Evolutionary conservation across 1,140 invertebrate species (phyloP), one percentile per base, ranked within the genome.

Genomic region (Parasteatoda tepidariorum): DNA sequence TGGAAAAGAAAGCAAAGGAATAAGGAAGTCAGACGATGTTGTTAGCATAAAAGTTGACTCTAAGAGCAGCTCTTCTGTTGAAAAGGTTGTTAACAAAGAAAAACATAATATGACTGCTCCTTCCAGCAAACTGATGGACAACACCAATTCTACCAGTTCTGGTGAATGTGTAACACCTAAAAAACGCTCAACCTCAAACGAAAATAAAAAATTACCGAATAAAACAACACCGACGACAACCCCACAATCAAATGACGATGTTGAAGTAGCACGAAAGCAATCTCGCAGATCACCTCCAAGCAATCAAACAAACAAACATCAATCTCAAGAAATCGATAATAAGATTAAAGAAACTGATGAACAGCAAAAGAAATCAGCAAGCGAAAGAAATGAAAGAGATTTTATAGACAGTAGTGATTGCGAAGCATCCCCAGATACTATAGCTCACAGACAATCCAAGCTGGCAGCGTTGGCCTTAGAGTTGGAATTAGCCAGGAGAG

Each of bases 361-460:
- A 18, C 38, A 48, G 38, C 38, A 48, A 18, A 48, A 48, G 9
- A 48, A 48, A 48, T 9, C 9, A 48, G 9, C 38, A 1, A 4
- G 9, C 38, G 38, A 48, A 13, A 18, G 4, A 2, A 48, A 48
- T 48, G 38, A 48, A 48, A 18, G 18, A 48, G 38, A 18, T 13
- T 2, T 48, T n/a, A n/a, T n/a, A n/a, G n/a, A n/a, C n/a, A n/a
- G n/a, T n/a, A n/a, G n/a, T 18, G 66, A 68, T 22, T 33, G 38
- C 2, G 73, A 75, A 26, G 57, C 73, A 5, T 71, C 68, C 26
- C 68, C 68, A 6, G 54, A 71, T 57, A 22, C 48, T 24, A 83
- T 73, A n/a, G 28, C 76, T 87, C 2, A 85, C 86, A 15, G 88
- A 88, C 28, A 81, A 24, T 73, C 67, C 1, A 85, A 83, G 18